Evolutionary conservation across 1,140 invertebrate genomes (phyloP).

Genomic region (Drosophila pachea): DNA sequence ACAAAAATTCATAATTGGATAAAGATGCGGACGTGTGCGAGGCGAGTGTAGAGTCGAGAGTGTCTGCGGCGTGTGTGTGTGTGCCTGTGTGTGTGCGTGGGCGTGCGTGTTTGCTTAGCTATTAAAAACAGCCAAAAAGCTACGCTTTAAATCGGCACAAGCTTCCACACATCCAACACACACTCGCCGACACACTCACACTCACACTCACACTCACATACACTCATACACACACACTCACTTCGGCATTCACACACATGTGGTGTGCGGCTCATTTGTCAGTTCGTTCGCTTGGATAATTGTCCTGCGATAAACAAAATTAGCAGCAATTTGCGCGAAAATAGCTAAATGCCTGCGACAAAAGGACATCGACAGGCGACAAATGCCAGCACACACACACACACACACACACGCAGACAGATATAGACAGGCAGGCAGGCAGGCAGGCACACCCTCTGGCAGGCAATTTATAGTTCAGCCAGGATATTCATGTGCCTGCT

Average conservation of each 20-base stretch:
- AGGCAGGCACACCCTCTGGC: too few relatives aligned
- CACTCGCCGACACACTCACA: conserved; percentile 1
- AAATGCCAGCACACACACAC: conserved; percentile 46
- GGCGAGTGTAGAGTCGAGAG: background rate
- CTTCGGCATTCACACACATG: too few relatives aligned
- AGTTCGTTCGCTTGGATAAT: conserved; percentile 78
- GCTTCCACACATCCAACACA: conserved; percentile 9
- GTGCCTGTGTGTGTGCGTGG: background rate
- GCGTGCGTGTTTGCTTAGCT: conserved; percentile 13
- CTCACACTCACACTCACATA: background rate
- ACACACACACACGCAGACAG: background rate
- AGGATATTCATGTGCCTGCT: conserved; percentile 59
- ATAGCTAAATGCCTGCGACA: conserved; percentile 54
- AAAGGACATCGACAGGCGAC: conserved; percentile 48
- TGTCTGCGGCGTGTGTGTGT: background rate
- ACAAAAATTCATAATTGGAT: conserved; percentile 78
- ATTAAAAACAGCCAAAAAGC: conserved; percentile 12
- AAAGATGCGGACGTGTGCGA: conserved; percentile 67
- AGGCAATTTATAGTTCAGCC: conserved; percentile 65
- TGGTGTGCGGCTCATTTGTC: conserved; percentile 73
- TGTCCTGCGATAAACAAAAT: conserved; percentile 78
- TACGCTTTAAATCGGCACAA: conserved; percentile 12
- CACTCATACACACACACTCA: too few relatives aligned
- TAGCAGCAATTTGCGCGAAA: conserved; percentile 78
- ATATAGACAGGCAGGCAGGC: conserved; percentile 8